These are phyloP conservation scores for Myripristis murdjan DNA, from an alignment of 2,797 vertebrate genomes.

Conservation along the genomic window DNA sequence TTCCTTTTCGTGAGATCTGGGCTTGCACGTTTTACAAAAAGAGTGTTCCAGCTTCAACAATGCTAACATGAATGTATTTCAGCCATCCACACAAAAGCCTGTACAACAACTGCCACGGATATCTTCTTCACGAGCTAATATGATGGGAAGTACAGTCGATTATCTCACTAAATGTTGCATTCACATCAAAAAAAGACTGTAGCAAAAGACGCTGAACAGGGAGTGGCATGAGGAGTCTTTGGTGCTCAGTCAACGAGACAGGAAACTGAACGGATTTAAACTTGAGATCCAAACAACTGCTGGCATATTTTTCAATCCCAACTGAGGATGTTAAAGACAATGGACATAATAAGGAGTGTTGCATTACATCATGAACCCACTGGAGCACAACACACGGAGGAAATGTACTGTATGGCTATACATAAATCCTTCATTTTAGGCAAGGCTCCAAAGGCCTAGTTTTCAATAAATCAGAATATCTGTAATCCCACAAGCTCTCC, in stretches of 20 bases:
- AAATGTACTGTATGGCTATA: conserved; percentile 66
- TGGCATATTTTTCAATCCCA: conserved; percentile 47
- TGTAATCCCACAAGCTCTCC: conserved; percentile 20
- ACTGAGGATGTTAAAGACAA: conserved; percentile 30
- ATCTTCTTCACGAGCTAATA: background rate
- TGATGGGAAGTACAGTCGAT: conserved; percentile 27
- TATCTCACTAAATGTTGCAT: conserved; percentile 25
- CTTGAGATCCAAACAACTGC: conserved; percentile 40
- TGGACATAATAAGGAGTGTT: conserved; percentile 47
- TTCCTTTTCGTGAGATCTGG: conserved; percentile 44
- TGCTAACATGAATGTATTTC: conserved; percentile 8
- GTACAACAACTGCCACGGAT: background rate
- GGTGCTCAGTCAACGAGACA: conserved; percentile 61
- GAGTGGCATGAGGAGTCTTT: conserved; percentile 65
- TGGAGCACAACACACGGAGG: conserved; percentile 35
- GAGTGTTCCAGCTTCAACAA: conserved; percentile 48
- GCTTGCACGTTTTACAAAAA: conserved; percentile 42
- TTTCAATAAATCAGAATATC: conserved; percentile 28
- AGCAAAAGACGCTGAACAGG: conserved; percentile 16
- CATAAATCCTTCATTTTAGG: conserved; percentile 68
- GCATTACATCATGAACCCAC: conserved; percentile 47
- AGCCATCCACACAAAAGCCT: background rate
- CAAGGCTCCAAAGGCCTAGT: conserved; percentile 28
- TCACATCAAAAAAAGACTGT: conserved; percentile 1
- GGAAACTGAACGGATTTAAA: conserved; percentile 38